Evolutionary conservation across 2,113 vertebrate species (phyloP).

Genomic region (Hypocryptadius cinnamomeus): DNA sequence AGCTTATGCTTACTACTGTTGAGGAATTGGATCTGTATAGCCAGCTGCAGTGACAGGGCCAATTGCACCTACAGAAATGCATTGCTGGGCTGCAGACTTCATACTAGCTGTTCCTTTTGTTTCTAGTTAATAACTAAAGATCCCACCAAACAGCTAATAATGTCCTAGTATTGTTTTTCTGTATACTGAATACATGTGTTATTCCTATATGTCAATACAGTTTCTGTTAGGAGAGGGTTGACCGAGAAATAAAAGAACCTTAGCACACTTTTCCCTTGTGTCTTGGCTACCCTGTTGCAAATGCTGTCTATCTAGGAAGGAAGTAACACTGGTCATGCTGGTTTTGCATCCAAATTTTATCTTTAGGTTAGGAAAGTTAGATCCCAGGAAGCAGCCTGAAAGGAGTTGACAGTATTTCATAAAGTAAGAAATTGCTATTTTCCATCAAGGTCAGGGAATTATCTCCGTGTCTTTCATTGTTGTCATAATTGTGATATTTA

Average conservation of each 20-base stretch:
- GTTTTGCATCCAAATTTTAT: background rate
- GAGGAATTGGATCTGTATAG: background rate
- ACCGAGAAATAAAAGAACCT: background rate
- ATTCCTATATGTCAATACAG: background rate
- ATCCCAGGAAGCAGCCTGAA: background rate
- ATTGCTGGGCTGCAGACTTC: background rate
- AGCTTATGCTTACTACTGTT: background rate
- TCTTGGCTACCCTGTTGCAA: background rate
- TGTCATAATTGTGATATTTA: background rate
- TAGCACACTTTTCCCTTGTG: background rate
- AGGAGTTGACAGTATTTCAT: background rate
- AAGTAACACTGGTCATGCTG: background rate
- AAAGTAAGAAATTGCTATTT: background rate
- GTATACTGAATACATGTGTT: background rate
- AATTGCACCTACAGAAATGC: background rate
- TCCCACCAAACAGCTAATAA: background rate
- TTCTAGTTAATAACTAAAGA: background rate
- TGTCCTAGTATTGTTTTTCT: background rate
- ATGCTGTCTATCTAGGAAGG: background rate
- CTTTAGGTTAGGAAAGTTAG: background rate
- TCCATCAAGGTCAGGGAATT: background rate
- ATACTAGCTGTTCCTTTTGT: background rate
- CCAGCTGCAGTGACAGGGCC: background rate
- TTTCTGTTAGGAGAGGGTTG: background rate
- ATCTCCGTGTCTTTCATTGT: background rate